These are phyloP conservation scores for Bombus confusus DNA, from an alignment of 1,140 invertebrate species.

Conservation along the genomic window DNA sequence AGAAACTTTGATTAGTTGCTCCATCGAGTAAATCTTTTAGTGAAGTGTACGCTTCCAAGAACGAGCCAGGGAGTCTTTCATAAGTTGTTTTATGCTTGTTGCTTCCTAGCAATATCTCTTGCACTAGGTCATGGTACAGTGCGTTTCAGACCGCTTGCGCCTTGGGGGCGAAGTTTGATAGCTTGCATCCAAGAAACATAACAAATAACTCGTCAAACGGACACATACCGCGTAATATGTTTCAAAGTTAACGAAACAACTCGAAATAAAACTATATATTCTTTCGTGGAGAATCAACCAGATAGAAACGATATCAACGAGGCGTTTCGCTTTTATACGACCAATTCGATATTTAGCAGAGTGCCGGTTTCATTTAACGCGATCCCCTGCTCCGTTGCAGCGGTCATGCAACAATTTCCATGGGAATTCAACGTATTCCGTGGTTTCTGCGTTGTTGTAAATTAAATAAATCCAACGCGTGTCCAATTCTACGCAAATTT, in stretches of 20 bases:
- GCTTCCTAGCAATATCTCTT: not conserved
- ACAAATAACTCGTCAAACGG: not conserved
- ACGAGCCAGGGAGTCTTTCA: not conserved
- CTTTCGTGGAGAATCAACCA: no score
- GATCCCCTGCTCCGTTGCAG: not conserved
- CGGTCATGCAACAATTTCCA: not conserved
- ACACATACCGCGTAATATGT: not conserved
- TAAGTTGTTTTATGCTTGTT: not conserved
- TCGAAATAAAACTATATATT: not conserved
- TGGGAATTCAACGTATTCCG: conserved; percentile 10
- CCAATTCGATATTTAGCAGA: conserved; percentile 1
- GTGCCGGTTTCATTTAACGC: not conserved
- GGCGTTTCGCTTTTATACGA: not conserved
- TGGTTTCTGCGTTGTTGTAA: not conserved
- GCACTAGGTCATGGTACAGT: not conserved
- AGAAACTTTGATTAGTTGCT: not conserved
- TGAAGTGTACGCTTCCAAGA: not conserved
- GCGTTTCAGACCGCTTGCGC: not conserved
- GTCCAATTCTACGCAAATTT: not conserved
- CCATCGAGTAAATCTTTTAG: not conserved
- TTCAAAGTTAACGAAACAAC: not conserved
- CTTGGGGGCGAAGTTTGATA: not conserved
- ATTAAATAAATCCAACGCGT: conserved; percentile 6
- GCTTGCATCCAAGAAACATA: not conserved
- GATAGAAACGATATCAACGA: not conserved